Evolutionary conservation across 2,888 invertebrate genomes (phyloP).

Genomic region (Beris chalybata): DNA sequence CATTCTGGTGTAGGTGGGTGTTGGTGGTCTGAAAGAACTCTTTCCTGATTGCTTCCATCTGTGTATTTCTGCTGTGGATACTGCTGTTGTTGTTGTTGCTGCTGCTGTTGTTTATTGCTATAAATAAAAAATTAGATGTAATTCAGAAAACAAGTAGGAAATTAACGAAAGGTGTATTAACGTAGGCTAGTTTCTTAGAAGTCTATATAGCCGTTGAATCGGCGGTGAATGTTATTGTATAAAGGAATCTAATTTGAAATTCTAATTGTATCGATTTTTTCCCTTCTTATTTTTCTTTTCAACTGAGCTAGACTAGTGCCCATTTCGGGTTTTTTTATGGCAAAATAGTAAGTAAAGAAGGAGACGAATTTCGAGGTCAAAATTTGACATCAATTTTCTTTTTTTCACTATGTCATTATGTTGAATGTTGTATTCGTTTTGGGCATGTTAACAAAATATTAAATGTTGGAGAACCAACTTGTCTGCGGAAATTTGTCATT

Average conservation of each 20-base stretch:
- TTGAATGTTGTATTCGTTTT: no score
- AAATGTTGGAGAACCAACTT: no score
- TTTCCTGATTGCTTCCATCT: no score
- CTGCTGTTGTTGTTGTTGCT: conserved; percentile 12
- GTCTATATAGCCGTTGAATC: not conserved
- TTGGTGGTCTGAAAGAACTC: not conserved
- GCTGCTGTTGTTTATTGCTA: conserved; percentile 37
- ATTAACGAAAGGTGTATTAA: not conserved
- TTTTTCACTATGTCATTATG: no score
- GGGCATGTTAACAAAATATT: no score
- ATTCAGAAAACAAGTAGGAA: not conserved
- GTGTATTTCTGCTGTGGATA: not conserved
- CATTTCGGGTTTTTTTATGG: no score
- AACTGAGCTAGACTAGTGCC: no score
- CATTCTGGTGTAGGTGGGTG: not conserved
- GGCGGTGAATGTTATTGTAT: not conserved
- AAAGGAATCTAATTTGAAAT: not conserved
- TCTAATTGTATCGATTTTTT: conserved; percentile 20
- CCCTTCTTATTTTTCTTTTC: conserved; percentile 6
- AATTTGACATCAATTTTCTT: not conserved
- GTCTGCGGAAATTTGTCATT: no score
- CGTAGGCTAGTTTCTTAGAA: not conserved
- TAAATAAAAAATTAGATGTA: conserved; percentile 15
- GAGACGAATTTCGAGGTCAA: conserved; percentile 5
- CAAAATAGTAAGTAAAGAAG: no score